phyloP scores from a whole-genome alignment of 2,797 vertebrate genomes.

The Phyllotis vaccarum region DNA sequence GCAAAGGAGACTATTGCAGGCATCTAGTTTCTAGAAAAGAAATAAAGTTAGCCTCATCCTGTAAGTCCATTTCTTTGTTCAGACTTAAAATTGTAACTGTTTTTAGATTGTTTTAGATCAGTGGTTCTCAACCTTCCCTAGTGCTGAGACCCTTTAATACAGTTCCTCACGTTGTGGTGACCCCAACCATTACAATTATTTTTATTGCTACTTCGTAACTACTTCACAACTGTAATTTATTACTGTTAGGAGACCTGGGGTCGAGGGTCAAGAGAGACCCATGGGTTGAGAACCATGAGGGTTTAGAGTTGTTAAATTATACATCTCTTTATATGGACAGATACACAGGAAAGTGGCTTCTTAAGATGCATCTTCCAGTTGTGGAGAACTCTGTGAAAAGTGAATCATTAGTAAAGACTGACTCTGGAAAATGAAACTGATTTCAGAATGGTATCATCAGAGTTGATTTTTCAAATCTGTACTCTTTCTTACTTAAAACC shows the following conservation, averaged over 20 bases:
- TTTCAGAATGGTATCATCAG: conserved; percentile 1
- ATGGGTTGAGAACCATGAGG: neutral
- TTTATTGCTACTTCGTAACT: neutral
- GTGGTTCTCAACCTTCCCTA: neutral
- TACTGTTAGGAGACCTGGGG: neutral
- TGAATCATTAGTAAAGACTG: neutral
- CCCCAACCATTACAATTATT: too few species aligned
- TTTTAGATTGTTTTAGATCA: conserved; percentile 5
- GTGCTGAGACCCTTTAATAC: too few species aligned
- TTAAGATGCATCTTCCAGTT: neutral
- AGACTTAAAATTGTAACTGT: conserved; percentile 15
- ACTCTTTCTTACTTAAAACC: neutral
- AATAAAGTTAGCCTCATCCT: neutral
- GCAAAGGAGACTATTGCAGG: neutral
- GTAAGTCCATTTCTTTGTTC: neutral
- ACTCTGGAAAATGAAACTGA: neutral
- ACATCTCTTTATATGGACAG: neutral
- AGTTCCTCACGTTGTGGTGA: too few species aligned
- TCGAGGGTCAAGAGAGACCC: neutral
- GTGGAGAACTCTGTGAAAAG: neutral
- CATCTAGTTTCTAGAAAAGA: conserved; percentile 19
- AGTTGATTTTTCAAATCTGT: neutral
- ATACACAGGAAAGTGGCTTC: neutral
- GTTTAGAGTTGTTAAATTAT: conserved; percentile 27
- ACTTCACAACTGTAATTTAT: neutral